Evolutionary conservation across 2,113 vertebrate genomes (phyloP).

Genomic region (Zonotrichia leucophrys): DNA sequence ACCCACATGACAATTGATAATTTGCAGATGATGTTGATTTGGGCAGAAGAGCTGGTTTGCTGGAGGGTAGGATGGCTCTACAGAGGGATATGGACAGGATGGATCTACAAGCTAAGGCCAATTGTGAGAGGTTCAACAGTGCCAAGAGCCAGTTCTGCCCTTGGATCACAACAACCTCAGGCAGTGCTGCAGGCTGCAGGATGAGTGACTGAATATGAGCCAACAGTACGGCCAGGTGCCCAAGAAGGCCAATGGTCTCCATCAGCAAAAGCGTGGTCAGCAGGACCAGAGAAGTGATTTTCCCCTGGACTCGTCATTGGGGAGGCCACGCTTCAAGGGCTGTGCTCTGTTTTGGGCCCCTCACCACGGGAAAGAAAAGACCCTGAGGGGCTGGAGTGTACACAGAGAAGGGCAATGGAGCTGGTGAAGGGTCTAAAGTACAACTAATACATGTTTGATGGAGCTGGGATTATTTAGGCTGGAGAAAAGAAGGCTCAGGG

Average conservation of each 20-base stretch:
- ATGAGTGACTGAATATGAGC: neutral
- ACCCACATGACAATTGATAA: neutral
- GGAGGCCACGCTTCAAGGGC: neutral
- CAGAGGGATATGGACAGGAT: neutral
- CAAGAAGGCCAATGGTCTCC: neutral
- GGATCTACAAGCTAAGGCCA: rapidly evolving
- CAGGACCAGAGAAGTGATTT: neutral
- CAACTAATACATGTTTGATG: neutral
- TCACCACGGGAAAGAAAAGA: neutral
- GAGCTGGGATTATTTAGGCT: neutral
- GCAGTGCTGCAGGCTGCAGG: too few relatives aligned
- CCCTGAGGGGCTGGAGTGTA: neutral
- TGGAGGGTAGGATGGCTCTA: neutral
- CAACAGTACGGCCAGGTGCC: neutral
- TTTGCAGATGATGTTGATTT: neutral
- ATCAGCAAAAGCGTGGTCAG: neutral
- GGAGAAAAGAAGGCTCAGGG: neutral
- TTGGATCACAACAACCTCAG: too few relatives aligned
- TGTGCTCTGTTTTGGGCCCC: neutral
- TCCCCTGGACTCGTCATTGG: rapidly evolving
- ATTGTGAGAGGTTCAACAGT: rapidly evolving
- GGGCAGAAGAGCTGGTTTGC: neutral
- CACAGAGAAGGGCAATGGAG: neutral
- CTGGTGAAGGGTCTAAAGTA: neutral
- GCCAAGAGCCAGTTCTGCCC: too few relatives aligned